A percentile compares a stretch with the other conserved stretches of the same genome.
phyloP scores from a whole-genome alignment of 2,797 vertebrate genomes.

The Anguilla megastoma region DNA sequence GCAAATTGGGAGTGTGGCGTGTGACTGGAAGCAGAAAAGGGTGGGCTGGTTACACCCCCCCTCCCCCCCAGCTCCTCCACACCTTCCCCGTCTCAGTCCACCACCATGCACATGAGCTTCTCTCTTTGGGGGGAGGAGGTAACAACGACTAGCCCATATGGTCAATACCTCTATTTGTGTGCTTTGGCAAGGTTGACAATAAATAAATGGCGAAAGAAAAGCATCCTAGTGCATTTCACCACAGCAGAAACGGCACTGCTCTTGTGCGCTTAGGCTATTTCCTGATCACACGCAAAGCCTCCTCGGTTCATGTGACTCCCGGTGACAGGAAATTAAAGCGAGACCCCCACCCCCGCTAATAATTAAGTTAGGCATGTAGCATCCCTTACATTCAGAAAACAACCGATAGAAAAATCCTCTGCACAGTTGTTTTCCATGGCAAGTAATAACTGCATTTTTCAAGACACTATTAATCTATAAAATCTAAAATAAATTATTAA shows the following conservation, averaged over 20 bases:
- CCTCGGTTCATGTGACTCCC: background rate
- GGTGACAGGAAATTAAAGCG: conserved; percentile 15
- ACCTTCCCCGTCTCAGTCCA: background rate
- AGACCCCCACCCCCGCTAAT: background rate
- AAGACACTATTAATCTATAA: background rate
- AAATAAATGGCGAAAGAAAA: background rate
- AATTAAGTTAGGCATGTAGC: background rate
- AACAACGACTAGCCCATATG: background rate
- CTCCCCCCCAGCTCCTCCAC: background rate
- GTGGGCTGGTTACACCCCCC: background rate
- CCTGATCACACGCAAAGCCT: background rate
- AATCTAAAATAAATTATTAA: background rate
- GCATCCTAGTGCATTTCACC: background rate
- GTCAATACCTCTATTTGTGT: background rate
- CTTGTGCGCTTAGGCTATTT: background rate
- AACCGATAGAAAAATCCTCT: background rate
- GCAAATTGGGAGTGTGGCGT: conserved; percentile 1
- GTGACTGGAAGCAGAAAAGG: background rate
- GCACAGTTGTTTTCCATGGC: background rate
- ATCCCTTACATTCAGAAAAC: conserved; percentile 3
- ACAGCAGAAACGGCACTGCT: background rate
- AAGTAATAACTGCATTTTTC: background rate
- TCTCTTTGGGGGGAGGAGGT: background rate
- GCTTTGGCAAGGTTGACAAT: background rate
- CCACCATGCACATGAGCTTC: background rate